Evolutionary conservation across 2,888 invertebrate species (phyloP).

Genomic region (Cactoblastis cactorum): DNA sequence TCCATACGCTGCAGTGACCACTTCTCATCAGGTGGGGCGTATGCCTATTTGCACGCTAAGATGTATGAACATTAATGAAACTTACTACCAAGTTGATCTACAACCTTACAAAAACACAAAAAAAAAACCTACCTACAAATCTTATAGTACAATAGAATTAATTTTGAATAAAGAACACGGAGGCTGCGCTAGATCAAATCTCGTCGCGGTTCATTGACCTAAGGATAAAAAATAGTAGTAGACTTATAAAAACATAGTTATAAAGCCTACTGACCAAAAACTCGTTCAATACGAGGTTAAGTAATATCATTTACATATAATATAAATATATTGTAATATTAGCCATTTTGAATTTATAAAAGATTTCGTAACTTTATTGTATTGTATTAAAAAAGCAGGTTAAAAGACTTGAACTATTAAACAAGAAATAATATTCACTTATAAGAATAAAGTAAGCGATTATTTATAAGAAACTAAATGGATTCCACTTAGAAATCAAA

Average conservation of each 20-base stretch:
- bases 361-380: neutral
- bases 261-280: constrained; percentile 6
- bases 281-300: constrained; percentile 3
- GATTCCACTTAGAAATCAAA: constrained; percentile 1
- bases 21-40: too few relatives aligned
- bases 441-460: neutral
- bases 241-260: neutral
- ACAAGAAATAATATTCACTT: too few relatives aligned
- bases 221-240: constrained; percentile 30
- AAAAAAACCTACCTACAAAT: too few relatives aligned
- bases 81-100: too few relatives aligned
- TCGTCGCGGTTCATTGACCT: constrained; percentile 54
- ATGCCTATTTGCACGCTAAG: too few relatives aligned
- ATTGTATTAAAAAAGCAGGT: too few relatives aligned
- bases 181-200: constrained; percentile 43
- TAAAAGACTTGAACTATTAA: too few relatives aligned
- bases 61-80: too few relatives aligned
- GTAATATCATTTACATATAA: constrained; percentile 1
- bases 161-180: constrained; percentile 23
- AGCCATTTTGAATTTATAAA: neutral
- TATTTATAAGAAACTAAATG: neutral
- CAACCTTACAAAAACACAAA: too few relatives aligned
- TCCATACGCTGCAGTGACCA: too few relatives aligned
- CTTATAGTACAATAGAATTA: constrained; percentile 11
- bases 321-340: neutral